Percentiles rank a stretch among this genome's conserved stretches.
phyloP scores from a whole-genome alignment of 2,797 vertebrate species.

The Coluber constrictor region DNA sequence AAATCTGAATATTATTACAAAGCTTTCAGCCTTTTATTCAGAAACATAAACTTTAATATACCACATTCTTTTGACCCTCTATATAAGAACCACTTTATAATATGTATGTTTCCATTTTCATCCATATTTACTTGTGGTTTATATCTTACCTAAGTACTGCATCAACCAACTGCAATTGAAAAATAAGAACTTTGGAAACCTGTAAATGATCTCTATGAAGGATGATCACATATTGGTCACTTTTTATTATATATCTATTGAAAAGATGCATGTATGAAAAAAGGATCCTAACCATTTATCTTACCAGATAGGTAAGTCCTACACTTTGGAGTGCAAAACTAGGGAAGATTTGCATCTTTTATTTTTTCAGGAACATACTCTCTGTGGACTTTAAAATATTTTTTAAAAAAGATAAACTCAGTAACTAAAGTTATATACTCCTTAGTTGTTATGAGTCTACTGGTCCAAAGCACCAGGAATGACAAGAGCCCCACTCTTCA shows the following conservation, averaged over 20 bases:
- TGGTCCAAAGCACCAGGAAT: not conserved
- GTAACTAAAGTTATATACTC: not conserved
- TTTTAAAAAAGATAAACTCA: not conserved
- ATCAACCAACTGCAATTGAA: not conserved
- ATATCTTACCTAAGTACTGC: not conserved
- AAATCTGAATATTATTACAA: constrained; percentile 10
- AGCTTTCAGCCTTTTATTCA: not conserved
- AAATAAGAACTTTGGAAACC: not conserved
- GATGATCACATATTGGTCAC: not conserved
- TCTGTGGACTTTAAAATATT: not conserved
- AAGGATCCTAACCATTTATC: not conserved
- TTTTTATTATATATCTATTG: not conserved
- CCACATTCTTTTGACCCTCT: not conserved
- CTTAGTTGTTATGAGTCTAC: not conserved
- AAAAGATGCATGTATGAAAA: not conserved
- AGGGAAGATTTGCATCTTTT: not conserved
- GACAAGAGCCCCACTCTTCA: not conserved
- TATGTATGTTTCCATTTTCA: not conserved
- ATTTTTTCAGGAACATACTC: not conserved
- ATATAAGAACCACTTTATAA: not conserved
- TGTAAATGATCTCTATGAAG: not conserved
- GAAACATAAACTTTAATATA: not conserved
- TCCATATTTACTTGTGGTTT: not conserved
- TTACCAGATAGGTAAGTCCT: not conserved
- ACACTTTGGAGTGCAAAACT: not conserved